Percentiles rank a stretch among this genome's conserved stretches.
phyloP scores from a whole-genome alignment of 64 coral and sea anemone species.

The Stylophora pistillata region DNA sequence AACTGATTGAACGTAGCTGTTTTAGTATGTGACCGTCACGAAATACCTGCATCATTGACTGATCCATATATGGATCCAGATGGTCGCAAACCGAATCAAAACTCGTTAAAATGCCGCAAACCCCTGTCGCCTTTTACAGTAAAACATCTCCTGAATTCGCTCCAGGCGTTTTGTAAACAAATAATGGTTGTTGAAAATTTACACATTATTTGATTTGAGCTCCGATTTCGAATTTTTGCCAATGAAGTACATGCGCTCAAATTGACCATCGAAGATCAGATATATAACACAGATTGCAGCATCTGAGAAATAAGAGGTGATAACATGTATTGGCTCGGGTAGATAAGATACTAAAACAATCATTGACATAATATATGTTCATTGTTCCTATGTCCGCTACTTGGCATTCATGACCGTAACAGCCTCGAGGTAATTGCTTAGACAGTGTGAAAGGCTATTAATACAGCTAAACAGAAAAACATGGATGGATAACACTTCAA shows the following conservation, averaged over 20 bases:
- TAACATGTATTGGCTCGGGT: background rate
- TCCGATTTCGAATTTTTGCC: background rate
- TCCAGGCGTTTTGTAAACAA: constrained; percentile 17
- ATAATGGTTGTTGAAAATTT: background rate
- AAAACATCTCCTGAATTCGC: background rate
- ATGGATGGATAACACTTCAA: background rate
- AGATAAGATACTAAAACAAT: background rate
- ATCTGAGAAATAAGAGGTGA: background rate
- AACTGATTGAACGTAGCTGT: background rate
- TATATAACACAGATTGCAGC: background rate
- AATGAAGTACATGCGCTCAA: background rate
- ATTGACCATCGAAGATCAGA: background rate
- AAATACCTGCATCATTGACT: background rate
- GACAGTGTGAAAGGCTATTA: constrained; percentile 4
- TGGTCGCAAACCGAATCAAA: too few relatives aligned
- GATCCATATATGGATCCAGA: background rate
- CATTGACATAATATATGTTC: background rate
- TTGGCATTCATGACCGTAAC: background rate
- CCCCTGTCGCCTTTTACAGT: background rate
- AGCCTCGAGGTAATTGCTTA: constrained; percentile 17
- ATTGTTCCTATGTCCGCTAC: background rate
- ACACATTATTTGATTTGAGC: background rate
- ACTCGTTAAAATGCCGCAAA: background rate
- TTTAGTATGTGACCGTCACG: background rate
- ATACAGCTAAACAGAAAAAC: background rate